phyloP scores from a whole-genome alignment of 1,140 invertebrate species.

The Kradibia gibbosae region DNA sequence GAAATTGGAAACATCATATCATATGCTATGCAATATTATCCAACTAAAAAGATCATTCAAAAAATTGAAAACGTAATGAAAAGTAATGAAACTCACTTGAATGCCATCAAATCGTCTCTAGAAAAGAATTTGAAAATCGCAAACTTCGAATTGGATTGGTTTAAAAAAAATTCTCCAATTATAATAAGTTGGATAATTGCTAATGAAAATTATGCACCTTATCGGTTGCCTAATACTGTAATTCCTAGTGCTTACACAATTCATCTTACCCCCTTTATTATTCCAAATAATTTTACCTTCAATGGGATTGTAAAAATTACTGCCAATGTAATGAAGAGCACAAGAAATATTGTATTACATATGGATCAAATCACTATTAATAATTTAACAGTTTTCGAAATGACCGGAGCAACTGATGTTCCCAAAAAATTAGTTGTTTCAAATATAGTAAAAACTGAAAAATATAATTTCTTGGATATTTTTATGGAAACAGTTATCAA shows the following conservation, averaged over 20 bases:
- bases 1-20: constrained; percentile 52
- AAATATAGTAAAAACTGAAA: background rate
- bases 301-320: constrained; percentile 69
- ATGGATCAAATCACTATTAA: constrained; percentile 52
- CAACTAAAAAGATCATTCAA: constrained; percentile 50
- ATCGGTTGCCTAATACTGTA: constrained; percentile 57
- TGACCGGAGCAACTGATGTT: background rate
- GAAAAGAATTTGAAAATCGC: constrained; percentile 48
- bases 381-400: background rate
- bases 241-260: constrained; percentile 54
- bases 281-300: constrained; percentile 68
- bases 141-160: constrained; percentile 56
- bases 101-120: background rate
- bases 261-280: constrained; percentile 35
- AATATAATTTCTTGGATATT: constrained; percentile 34
- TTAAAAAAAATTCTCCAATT: background rate
- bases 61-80: constrained; percentile 54
- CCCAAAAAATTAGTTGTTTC: background rate
- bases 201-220: constrained; percentile 38
- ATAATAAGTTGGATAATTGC: constrained; percentile 52
- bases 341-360: constrained; percentile 74
- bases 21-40: constrained; percentile 53
- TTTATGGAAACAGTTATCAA: background rate
- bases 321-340: constrained; percentile 65
- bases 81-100: background rate